Evolutionary conservation across 2,888 invertebrate species (phyloP), one percentile per base, ranked within the genome.

Genomic region (Cerceris ruficornis): DNA sequence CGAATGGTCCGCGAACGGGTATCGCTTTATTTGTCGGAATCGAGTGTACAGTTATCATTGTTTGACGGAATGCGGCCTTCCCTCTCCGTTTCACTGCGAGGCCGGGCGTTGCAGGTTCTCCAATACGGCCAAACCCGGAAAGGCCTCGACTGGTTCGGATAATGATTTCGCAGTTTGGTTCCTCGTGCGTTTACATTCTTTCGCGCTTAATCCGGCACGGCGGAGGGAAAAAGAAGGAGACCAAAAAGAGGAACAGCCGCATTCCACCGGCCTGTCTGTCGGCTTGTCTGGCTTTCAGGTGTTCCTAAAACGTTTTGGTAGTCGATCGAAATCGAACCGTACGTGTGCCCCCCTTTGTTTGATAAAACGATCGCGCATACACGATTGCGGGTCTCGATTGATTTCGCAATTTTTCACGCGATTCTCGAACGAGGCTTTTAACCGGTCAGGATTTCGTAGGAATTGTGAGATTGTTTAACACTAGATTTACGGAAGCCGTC

Each of bases 31-130:
- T 69, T 62, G 73, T 50, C 42, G 39, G 13, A 60, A 28, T 28
- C 15, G 60, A 55, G 67, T 87, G 83, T 87, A 88, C 87, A 87
- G 87, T 88, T 88, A 88, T 87, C 87, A 82, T 83, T 86, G 85
- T 83, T 81, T 74, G 79, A 77, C 62, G 86, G 85, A 87, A 88
- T 85, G 85, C 87, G 83, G 82, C 85, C 87, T 85, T 86, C 81
- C 80, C 82, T 83, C 82, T 75, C 77, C 71, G 77, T 77, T 75
- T 70, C 70, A 42, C 54, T 69, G 46, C 72, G 60, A 69, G 58
- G 80, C 61, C 46, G 46, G 54, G 54, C 42, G 14, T 52, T 65
- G 67, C 66, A 17, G 41, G 68, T 42, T 41, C 43, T 11, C 17
- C 52, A 55, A 46, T 65, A 59, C 42, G 49, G 39, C 52, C 71